Evolutionary conservation across 2,113 vertebrate genomes (phyloP).

Genomic region (human): GRCh38 chr17:10941501-10942000

Average conservation of each 20-base stretch:
- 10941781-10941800: neutral
- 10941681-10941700: conserved; percentile 63
- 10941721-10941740: conserved; percentile 57
- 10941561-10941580: neutral
- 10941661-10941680: conserved; percentile 44
- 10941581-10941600: neutral
- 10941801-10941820: neutral
- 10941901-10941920: conserved; percentile 59
- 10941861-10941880: neutral
- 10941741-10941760: conserved; percentile 34
- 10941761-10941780: conserved; percentile 44
- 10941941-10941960: conserved; percentile 67
- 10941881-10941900: conserved; percentile 47
- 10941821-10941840: neutral
- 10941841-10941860: neutral
- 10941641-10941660: conserved; percentile 8
- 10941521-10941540: neutral
- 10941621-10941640: neutral
- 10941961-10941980: conserved; percentile 71
- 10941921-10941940: neutral
- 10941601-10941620: neutral
- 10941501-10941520: neutral
- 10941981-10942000: conserved; percentile 73
- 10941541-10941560: neutral
- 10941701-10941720: neutral